Percentiles rank a stretch among this genome's conserved stretches.
These are phyloP conservation scores for Pipra filicauda DNA, from an alignment of 2,113 vertebrate genomes.

Conservation along the genomic window DNA sequence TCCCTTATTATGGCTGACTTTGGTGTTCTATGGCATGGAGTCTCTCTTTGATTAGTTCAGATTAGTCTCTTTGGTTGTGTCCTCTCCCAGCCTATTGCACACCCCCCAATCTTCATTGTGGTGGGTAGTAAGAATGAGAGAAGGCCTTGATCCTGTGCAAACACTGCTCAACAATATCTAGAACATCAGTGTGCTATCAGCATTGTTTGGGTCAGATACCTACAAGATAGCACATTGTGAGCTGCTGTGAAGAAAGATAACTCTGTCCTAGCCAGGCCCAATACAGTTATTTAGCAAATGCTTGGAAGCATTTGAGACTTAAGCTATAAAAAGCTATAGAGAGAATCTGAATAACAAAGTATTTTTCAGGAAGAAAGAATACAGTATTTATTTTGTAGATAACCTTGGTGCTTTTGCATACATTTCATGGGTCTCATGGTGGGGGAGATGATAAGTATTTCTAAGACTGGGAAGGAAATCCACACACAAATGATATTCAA, in stretches of 20 bases:
- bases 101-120: accelerated
- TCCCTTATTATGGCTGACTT: neutral
- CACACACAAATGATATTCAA: neutral
- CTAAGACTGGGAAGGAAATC: neutral
- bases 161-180: neutral
- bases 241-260: neutral
- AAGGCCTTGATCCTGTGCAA: neutral
- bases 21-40: neutral
- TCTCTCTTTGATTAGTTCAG: neutral
- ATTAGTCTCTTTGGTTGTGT: neutral
- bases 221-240: neutral
- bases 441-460: neutral
- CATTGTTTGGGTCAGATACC: neutral
- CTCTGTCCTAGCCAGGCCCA: neutral
- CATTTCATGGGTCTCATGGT: neutral
- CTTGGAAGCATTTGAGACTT: neutral
- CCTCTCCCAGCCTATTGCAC: neutral
- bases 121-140: neutral
- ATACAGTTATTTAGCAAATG: neutral
- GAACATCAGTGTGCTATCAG: neutral
- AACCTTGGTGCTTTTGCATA: neutral
- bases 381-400: neutral
- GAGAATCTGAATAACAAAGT: neutral
- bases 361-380: neutral
- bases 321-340: neutral